Conservation (phyloP, 1,140 invertebrate genomes). For the Cheumatopsyche charites region DNA sequence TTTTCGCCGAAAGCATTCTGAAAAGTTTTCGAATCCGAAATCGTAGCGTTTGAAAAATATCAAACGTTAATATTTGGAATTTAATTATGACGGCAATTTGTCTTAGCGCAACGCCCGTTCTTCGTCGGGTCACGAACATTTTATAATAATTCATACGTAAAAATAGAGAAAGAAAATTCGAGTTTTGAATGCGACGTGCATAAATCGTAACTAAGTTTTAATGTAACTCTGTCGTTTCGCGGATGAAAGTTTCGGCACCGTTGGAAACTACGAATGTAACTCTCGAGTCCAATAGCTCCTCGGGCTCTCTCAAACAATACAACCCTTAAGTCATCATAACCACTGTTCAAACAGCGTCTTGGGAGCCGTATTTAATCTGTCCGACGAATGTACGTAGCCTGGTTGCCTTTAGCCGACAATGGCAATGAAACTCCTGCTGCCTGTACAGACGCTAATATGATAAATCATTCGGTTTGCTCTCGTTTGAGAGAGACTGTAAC, state of each 20-base stretch:
- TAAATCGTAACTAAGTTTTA: conserved; percentile 25
- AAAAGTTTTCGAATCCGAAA: conserved; percentile 1
- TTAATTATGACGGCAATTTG: conserved; percentile 29
- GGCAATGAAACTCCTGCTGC: conserved; percentile 10
- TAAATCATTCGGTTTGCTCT: too few species aligned
- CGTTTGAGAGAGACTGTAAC: too few species aligned
- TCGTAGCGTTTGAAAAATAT: conserved; percentile 15
- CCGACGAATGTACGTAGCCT: not conserved
- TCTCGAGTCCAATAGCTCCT: conserved; percentile 28
- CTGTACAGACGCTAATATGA: too few species aligned
- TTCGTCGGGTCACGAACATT: too few species aligned
- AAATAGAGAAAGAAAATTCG: not conserved
- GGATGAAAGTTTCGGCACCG: conserved; percentile 20
- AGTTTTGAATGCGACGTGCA: not conserved
- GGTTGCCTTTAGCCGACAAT: conserved; percentile 16
- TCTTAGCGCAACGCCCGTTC: not conserved
- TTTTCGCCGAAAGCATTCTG: conserved; percentile 24
- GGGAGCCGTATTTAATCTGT: conserved; percentile 27
- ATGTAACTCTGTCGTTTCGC: conserved; percentile 1
- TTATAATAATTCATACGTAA: too few species aligned
- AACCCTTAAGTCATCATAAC: conserved; percentile 38
- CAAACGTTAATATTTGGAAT: not conserved
- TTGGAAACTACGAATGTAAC: conserved; percentile 27
- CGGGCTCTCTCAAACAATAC: conserved; percentile 36
- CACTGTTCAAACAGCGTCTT: conserved; percentile 33